Conservation (phyloP, 1,140 invertebrate genomes). For the Rhopalosiphum padi region DNA sequence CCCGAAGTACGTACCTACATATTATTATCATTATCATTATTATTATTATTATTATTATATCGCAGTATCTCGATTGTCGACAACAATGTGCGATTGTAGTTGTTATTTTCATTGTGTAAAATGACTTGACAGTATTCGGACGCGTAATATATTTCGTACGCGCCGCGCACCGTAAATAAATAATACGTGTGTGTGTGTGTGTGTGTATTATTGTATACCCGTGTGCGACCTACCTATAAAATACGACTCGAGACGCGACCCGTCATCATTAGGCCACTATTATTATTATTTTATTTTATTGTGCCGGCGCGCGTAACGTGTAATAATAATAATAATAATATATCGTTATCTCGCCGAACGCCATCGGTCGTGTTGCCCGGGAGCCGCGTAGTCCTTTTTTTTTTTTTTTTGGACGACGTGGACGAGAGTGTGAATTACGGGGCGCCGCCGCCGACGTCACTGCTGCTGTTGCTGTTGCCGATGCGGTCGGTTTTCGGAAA, state of each 20-base stretch:
- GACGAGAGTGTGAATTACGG: constrained; percentile 50
- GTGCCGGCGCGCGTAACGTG: not conserved
- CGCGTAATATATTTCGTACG: not conserved
- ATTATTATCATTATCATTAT: constrained; percentile 30
- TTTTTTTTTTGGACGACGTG: not conserved
- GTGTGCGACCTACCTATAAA: not conserved
- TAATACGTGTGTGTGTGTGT: not conserved
- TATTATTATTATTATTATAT: constrained; percentile 30
- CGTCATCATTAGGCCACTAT: constrained; percentile 46
- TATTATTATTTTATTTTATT: constrained; percentile 38
- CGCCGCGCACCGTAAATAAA: constrained; percentile 13
- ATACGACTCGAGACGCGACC: constrained; percentile 7
- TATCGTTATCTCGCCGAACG: constrained; percentile 46
- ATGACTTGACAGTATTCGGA: constrained; percentile 49
- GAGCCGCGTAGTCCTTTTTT: not conserved
- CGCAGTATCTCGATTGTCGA: not conserved
- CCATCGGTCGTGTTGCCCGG: constrained; percentile 35
- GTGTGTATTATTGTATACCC: not conserved
- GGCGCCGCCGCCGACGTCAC: constrained; percentile 26
- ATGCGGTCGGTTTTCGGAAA: constrained; percentile 9
- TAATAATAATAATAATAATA: constrained; percentile 33
- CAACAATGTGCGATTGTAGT: constrained; percentile 13
- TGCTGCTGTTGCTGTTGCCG: not conserved
- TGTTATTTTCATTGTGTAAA: constrained; percentile 56
- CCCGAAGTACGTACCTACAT: not conserved